Percentiles rank a stretch among this genome's conserved stretches.
These are phyloP conservation scores for Cephus pygmeus DNA, from an alignment of 2,888 invertebrate species.

Conservation along the genomic window DNA sequence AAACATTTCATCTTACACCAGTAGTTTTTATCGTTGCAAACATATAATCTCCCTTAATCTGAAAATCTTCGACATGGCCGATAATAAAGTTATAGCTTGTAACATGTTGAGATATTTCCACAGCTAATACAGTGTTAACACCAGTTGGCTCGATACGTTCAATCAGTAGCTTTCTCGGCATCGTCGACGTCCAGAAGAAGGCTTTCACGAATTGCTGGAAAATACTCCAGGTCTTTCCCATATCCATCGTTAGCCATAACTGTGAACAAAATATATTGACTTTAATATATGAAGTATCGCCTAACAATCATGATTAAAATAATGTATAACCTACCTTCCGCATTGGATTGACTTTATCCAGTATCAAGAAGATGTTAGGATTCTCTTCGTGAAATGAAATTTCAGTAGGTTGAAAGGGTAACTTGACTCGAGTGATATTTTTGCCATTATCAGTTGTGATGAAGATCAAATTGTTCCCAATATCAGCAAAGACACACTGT, in stretches of 20 bases:
- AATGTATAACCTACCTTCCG: conserved; percentile 69
- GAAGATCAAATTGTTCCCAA: conserved; percentile 79
- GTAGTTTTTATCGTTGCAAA: conserved; percentile 78
- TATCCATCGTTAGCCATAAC: conserved; percentile 82
- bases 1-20: neutral
- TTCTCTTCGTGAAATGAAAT: conserved; percentile 81
- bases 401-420: conserved; percentile 83
- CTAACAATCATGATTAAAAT: conserved; percentile 12
- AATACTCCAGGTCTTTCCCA: conserved; percentile 77
- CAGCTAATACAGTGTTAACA: conserved; percentile 68
- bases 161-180: conserved; percentile 71
- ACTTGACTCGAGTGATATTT: conserved; percentile 72
- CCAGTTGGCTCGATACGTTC: conserved; percentile 76
- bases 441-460: conserved; percentile 80
- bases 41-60: conserved; percentile 85
- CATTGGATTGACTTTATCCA: conserved; percentile 78
- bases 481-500: conserved; percentile 89
- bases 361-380: conserved; percentile 76
- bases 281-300: neutral
- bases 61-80: conserved; percentile 82
- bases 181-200: conserved; percentile 77
- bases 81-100: conserved; percentile 68
- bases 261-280: conserved; percentile 60
- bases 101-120: conserved; percentile 49
- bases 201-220: conserved; percentile 82